Evolutionary conservation across 1,140 invertebrate genomes (phyloP).

Genomic region (Drosophila subobscura): DNA sequence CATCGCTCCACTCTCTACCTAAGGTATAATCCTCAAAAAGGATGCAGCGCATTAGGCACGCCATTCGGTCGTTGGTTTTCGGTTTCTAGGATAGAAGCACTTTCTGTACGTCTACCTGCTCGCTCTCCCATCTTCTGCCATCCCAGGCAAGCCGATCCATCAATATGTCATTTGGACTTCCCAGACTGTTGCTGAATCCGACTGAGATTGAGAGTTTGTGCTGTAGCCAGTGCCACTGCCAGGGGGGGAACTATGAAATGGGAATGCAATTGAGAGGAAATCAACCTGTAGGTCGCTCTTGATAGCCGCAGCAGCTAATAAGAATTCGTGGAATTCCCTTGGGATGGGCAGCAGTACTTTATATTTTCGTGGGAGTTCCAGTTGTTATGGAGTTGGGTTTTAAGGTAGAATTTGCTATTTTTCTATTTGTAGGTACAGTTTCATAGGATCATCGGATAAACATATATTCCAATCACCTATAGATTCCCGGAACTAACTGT

Average conservation of each 20-base stretch:
- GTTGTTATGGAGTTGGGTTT: no score
- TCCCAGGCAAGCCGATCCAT: slow-evolving; percentile 45
- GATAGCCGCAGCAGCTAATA: slow-evolving; percentile 52
- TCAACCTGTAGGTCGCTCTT: slow-evolving; percentile 51
- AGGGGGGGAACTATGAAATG: slow-evolving; percentile 14
- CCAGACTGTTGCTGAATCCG: slow-evolving; percentile 27
- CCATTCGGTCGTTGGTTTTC: slow-evolving; percentile 26
- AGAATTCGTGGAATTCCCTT: slow-evolving; percentile 28
- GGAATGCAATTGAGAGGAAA: slow-evolving; percentile 45
- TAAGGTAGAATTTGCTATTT: no score
- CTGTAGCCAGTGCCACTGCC: not conserved
- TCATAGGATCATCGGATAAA: no score
- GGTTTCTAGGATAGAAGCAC: slow-evolving; percentile 24
- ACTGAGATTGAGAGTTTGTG: slow-evolving; percentile 33
- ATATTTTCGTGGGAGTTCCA: not conserved
- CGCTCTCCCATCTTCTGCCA: slow-evolving; percentile 5
- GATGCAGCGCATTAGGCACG: slow-evolving; percentile 68
- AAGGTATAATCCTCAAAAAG: slow-evolving; percentile 66
- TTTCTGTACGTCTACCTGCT: slow-evolving; percentile 7
- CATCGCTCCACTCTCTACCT: slow-evolving; percentile 38
- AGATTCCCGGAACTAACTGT: slow-evolving; percentile 41
- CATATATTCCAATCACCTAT: slow-evolving; percentile 11
- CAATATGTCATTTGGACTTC: slow-evolving; percentile 41
- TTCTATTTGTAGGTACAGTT: no score
- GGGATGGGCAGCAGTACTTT: not conserved